These are phyloP conservation scores for Conger conger DNA, from an alignment of 2,113 vertebrate species.

Conservation along the genomic window DNA sequence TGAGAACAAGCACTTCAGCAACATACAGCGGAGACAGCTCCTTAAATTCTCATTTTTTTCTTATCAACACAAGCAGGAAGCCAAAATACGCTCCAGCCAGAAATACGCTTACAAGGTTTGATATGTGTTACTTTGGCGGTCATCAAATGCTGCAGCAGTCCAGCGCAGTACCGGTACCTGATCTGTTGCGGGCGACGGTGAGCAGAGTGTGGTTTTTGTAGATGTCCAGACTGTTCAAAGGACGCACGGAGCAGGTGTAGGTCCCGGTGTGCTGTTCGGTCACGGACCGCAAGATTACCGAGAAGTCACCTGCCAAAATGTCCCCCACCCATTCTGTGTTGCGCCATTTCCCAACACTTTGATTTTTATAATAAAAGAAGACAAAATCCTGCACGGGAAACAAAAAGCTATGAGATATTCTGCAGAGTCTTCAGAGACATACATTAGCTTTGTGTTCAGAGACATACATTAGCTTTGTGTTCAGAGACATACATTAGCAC, in stretches of 20 bases:
- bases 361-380: conserved; percentile 14
- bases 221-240: background rate
- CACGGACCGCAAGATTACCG: background rate
- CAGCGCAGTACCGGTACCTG: background rate
- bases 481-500: background rate
- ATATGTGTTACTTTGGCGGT: no score
- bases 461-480: background rate
- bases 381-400: background rate
- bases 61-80: no score
- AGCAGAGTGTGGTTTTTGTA: conserved; percentile 24
- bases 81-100: no score
- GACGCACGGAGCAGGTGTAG: conserved; percentile 24
- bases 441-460: background rate
- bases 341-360: background rate
- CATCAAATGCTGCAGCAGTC: no score
- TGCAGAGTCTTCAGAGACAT: background rate
- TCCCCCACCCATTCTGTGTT: background rate
- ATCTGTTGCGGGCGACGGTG: background rate
- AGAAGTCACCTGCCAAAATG: conserved; percentile 25
- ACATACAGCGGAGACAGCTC: no score
- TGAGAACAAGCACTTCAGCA: no score
- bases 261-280: conserved; percentile 13
- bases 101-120: no score
- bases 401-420: background rate
- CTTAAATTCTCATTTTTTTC: no score